A percentile compares a stretch with the other conserved stretches of the same genome.
phyloP scores from a whole-genome alignment of 2,113 vertebrate species.

The Cranoglanis bouderius region DNA sequence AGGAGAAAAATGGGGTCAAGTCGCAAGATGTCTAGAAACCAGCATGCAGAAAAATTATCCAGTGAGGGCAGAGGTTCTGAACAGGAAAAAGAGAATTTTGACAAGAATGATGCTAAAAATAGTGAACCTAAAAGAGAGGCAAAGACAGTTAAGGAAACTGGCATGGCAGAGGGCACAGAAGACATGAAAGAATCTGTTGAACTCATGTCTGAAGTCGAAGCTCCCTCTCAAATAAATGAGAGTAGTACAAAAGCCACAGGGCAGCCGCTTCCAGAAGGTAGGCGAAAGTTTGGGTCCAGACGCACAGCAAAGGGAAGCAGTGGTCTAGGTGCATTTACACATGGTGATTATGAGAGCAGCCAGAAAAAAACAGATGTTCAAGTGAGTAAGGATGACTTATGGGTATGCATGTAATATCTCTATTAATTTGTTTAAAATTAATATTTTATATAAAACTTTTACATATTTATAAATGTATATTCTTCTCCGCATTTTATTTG shows the following conservation, averaged over 20 bases:
- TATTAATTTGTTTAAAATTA: background rate
- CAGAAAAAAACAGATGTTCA: conserved; percentile 30
- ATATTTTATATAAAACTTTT: background rate
- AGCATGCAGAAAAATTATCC: conserved; percentile 34
- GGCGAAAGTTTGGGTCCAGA: conserved; percentile 57
- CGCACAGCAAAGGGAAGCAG: conserved; percentile 28
- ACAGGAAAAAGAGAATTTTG: conserved; percentile 20
- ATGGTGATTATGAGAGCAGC: background rate
- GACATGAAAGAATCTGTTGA: conserved; percentile 27
- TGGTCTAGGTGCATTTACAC: conserved; percentile 10
- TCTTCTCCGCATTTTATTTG: background rate
- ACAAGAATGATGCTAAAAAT: background rate
- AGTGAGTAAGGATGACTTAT: background rate
- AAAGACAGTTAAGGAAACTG: conserved; percentile 33
- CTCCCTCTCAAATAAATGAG: conserved; percentile 2
- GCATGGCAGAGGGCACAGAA: conserved; percentile 19
- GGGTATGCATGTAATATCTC: conserved; percentile 20
- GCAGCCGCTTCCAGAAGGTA: conserved; percentile 12
- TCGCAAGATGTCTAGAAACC: conserved; percentile 58
- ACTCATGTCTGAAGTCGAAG: conserved; percentile 15
- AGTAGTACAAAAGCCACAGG: background rate
- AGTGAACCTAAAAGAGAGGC: background rate
- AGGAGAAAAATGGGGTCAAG: conserved; percentile 74
- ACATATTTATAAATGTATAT: background rate
- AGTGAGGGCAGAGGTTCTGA: conserved; percentile 17